Base-by-base conservation (phyloP, 2,888 invertebrate genomes). In the Trichacis sp. region DNA sequence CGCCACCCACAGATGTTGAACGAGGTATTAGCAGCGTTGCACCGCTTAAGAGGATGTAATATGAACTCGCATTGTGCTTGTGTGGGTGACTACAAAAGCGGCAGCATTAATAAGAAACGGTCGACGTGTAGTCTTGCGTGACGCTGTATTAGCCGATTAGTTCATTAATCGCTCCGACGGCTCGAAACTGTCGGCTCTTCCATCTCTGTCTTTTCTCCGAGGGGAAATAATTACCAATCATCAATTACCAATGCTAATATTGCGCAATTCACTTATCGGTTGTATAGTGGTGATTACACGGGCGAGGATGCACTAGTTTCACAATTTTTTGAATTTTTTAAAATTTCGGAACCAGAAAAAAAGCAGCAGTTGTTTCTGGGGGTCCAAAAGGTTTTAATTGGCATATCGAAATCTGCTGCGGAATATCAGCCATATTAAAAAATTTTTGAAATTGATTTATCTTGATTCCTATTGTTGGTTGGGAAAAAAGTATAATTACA, bases 131-230 rank as follows among this genome's bases (percentile, higher is more conserved):
- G 80, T 81, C 74, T 82, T 78, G 80, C 82, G 82, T 80, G 81
- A 81, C 80, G 79, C 72, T 75, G 77, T 80, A 82, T 83, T 83
- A 83, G 81, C 83, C 79, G 79, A 83, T 83, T 83, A 82, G 78
- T 71, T 79, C 80, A 82, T 83, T 83, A 83, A 83, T 83, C 83
- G 82, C 81, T 82, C 81, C 79, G 79, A 72, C 81, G 82, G 68
- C 72, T 66, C 76, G 78, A 77, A 74, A 79, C 79, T 73, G 73
- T 72, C 76, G 71, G 73, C 69, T 71, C 73, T 72, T 72, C 52
- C 42, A 46, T 56, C 33, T 24, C 42, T 57, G 20, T 48, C 38
- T 57, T 53, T 43, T 64, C 68, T 72, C 68, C 42, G 45, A 24
- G 51, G 64, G 69, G 70, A 74, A 79, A 81, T 82, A 82, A 83